Base-by-base conservation (phyloP, 30 jellyfish, hydroid and myxozoan species). In the Clytia hemisphaerica region DNA sequence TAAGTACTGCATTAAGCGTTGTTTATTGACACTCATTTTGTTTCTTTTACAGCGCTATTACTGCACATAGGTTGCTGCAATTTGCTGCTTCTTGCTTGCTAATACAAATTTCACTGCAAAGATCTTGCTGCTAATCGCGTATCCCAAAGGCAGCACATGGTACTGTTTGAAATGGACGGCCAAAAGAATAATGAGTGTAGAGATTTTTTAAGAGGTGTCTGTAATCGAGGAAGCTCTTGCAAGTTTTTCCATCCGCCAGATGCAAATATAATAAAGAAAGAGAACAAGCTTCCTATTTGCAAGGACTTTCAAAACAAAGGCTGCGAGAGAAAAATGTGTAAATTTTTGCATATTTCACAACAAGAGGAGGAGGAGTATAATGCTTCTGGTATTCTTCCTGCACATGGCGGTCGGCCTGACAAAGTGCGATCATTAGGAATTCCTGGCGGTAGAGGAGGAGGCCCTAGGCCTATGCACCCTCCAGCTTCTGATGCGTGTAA, bases 181-280 rank as follows among this genome's bases (percentile, higher is more conserved):
- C 71, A 31, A 16, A 34, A 29, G 10, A 50, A 71, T 0, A 87
- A 49, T 29, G 32, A 18, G 16, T 86, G 96, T 61, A 66, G 96
- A 36, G 96, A 86, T 75, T 86, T 66, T 77, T 72, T 78, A 67
- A 81, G 96, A 55, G 96, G 96, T 38, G 96, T 86, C 15, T 86
- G 96, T 80, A 77, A 78, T 34, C 61, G 96, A 33, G 96, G 96
- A 27, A 66, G 34, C 77, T 72, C 68, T 45, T 86, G 96, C 75
- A 78, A 79, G 54, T 86, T 86, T 51, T 78, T 24, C 34, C 96
- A 86, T 55, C 93, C 96, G 15, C 76, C 46, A 27, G 81, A 76
- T 18, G 73, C 82, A 18, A 65, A 66, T 42, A 78, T 79, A 22
- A 60, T 49, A 40, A 89, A 79, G 60, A 85, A 85, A 15, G 88